Evolutionary conservation across 2,113 vertebrate genomes (phyloP), one percentile per base, ranked within the genome.

Genomic region (Larimichthys crocea): DNA sequence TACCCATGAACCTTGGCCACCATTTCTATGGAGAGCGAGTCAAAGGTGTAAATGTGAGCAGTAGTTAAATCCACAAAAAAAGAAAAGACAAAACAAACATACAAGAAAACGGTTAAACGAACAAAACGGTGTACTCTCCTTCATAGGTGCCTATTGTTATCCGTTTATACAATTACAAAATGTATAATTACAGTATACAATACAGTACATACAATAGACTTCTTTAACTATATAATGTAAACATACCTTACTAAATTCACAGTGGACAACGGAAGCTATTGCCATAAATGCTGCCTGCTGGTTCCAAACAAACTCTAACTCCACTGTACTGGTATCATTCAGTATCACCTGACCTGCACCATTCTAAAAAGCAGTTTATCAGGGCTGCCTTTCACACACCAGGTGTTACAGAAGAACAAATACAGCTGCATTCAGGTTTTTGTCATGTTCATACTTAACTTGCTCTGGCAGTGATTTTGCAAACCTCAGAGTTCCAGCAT

Each of bases 341-440:
- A 56, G 40, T 70, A 59, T 70, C 44, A 0, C 69, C 52, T 77
- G 53, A 83, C 50, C 63, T 71, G 40, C n/a, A 71, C 50, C 70
- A 26, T 14, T 16, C 4, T 74, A 42, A 82, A 22, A 77, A 53
- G 56, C 31, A 62, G 59, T 71, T 87, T 78, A 87, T 89, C 85
- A 85, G 66, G 19, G 46, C 22, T 61, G 79, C 50, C 42, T 66
- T 83, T 79, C 53, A 70, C 59, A 70, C 40, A 60, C 16, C 82
- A 81, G 66, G 77, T 84, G 82, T 82, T 63, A 46, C 57, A 68
- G 70, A 70, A 88, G 66, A 78, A 74, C 82, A 92, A 92, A 89
- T 74, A 89, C 87, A 90, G 82, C 91, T 90, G 87, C 71, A 24
- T 55, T 60, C 1, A 0, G 49, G 62, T 69, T 79, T 65, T 53